phyloP scores from a whole-genome alignment of 2,113 vertebrate species.

The Mormyrus lacerda region DNA sequence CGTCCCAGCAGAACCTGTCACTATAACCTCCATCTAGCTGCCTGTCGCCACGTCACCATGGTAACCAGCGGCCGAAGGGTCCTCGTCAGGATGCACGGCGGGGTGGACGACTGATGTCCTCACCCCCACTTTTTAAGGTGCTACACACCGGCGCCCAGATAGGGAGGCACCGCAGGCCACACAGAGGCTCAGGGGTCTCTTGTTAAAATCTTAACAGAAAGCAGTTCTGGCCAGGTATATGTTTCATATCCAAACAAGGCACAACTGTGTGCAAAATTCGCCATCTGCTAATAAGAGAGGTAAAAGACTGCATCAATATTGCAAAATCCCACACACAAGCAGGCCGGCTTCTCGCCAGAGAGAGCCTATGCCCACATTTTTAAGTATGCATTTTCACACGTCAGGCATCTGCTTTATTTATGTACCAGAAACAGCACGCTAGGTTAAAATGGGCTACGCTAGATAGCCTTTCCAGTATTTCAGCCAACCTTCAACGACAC shows the following conservation, averaged over 20 bases:
- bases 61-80: neutral
- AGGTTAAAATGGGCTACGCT: neutral
- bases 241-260: neutral
- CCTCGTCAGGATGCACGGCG: neutral
- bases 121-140: neutral
- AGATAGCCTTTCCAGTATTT: neutral
- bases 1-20: neutral
- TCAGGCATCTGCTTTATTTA: neutral
- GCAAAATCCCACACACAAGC: neutral
- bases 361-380: neutral
- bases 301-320: neutral
- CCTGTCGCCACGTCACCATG: conserved; percentile 2
- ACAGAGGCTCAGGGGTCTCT: neutral
- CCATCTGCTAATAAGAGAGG: neutral
- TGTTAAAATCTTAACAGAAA: neutral
- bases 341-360: neutral
- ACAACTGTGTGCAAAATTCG: neutral
- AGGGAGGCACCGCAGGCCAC: neutral
- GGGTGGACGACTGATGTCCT: neutral
- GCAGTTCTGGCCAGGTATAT: neutral
- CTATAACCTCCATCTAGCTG: neutral
- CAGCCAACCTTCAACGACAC: neutral
- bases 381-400: neutral
- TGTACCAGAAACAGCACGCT: neutral
- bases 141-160: neutral